Conservation (phyloP, 1,140 invertebrate species). For the Halesus radiatus region DNA sequence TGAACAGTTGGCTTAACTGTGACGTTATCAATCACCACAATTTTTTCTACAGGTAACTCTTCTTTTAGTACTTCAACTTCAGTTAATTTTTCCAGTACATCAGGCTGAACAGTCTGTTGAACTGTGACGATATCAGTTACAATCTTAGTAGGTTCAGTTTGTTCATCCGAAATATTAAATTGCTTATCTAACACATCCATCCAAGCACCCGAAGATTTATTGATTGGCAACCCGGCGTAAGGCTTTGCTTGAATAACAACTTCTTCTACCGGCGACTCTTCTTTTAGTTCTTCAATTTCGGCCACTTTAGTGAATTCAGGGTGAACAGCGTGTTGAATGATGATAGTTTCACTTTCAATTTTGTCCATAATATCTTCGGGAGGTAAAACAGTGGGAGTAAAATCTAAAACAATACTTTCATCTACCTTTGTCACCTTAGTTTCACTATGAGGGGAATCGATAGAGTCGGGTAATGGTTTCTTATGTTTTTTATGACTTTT, state of each 20-base stretch:
- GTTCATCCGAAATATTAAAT: slow-evolving; percentile 66
- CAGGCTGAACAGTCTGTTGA: not conserved
- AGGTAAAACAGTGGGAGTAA: no score
- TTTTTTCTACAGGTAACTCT: not conserved
- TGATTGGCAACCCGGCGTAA: slow-evolving; percentile 61
- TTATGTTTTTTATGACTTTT: no score
- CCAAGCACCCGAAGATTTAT: slow-evolving; percentile 60
- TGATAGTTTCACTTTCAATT: no score
- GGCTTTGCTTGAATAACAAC: not conserved
- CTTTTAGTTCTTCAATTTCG: slow-evolving; percentile 58
- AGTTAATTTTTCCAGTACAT: not conserved
- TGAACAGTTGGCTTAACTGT: not conserved
- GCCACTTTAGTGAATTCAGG: slow-evolving; percentile 45
- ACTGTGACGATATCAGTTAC: not conserved
- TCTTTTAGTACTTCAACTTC: not conserved
- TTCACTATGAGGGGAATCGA: no score
- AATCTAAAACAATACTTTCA: no score
- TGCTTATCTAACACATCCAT: slow-evolving; percentile 70
- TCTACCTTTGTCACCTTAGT: no score
- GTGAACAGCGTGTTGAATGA: not conserved
- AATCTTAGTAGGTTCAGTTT: slow-evolving; percentile 39
- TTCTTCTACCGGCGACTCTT: slow-evolving; percentile 1
- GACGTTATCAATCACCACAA: not conserved
- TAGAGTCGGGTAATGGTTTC: no score
- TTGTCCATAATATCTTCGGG: no score